These are phyloP conservation scores for Gallinago media DNA, from an alignment of 2,113 vertebrate genomes.

Conservation along the genomic window DNA sequence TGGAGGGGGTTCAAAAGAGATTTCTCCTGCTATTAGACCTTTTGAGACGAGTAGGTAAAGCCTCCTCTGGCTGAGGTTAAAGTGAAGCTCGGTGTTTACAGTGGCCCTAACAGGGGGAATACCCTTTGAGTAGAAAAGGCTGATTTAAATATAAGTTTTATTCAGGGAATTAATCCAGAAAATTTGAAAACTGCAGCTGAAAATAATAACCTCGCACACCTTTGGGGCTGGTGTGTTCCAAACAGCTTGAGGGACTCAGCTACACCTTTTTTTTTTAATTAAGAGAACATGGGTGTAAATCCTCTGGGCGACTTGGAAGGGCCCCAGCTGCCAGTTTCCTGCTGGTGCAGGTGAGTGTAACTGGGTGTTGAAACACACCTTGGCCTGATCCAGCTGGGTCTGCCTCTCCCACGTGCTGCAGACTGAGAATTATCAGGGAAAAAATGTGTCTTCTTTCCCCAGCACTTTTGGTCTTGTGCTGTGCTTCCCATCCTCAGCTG, in stretches of 20 bases:
- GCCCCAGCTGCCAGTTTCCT: neutral
- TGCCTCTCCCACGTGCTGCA: neutral
- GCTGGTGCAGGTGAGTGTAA: neutral
- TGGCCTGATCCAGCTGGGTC: neutral
- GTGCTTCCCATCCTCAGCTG: accelerated
- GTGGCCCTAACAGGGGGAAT: neutral
- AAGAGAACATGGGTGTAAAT: constrained; percentile 17
- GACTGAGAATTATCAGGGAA: neutral
- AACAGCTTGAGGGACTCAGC: neutral
- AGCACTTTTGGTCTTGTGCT: neutral
- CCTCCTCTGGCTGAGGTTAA: neutral
- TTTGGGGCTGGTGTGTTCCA: neutral
- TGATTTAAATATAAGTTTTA: neutral
- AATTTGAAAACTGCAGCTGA: neutral
- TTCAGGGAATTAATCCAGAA: neutral
- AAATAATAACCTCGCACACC: neutral
- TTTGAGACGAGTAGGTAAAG: neutral
- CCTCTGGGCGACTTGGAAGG: neutral
- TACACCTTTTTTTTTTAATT: neutral
- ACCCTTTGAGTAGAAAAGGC: neutral
- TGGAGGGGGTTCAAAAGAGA: neutral
- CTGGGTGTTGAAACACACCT: neutral
- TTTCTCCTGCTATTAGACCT: neutral
- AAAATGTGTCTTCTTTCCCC: neutral
- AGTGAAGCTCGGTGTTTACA: neutral